phyloP scores from a whole-genome alignment of 2,797 vertebrate species.

The Tenualosa ilisha region DNA sequence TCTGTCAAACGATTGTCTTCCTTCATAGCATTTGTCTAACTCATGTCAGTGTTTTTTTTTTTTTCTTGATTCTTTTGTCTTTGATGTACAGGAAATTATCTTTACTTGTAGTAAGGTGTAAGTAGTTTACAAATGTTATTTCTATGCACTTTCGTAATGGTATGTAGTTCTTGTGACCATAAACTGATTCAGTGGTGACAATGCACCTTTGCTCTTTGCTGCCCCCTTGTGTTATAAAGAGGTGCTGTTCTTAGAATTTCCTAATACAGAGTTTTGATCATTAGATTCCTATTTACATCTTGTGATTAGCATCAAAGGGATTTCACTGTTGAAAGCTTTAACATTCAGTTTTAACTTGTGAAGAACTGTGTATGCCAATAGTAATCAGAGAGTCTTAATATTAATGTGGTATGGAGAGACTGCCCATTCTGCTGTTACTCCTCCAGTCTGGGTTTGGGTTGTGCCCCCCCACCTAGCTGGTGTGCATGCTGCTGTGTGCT shows the following conservation, averaged over 20 bases:
- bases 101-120: not conserved
- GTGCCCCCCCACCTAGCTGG: not conserved
- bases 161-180: not conserved
- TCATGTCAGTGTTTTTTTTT: not conserved
- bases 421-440: not conserved
- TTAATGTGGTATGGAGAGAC: not conserved
- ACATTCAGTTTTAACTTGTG: not conserved
- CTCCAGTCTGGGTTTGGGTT: not conserved
- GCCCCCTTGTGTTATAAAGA: not conserved
- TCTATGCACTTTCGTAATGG: not conserved
- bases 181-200: not conserved
- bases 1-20: not conserved
- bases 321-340: not conserved
- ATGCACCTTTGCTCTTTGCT: not conserved
- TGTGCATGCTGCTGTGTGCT: slow-evolving; percentile 14
- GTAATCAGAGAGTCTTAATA: not conserved
- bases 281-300: not conserved
- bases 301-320: not conserved
- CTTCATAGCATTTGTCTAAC: not conserved
- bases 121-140: not conserved
- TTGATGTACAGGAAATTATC: not conserved
- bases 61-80: not conserved
- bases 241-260: not conserved
- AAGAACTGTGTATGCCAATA: not conserved
- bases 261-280: not conserved